Evolutionary conservation across 2,888 invertebrate species (phyloP).

Genomic region (Invenusta paracnida): DNA sequence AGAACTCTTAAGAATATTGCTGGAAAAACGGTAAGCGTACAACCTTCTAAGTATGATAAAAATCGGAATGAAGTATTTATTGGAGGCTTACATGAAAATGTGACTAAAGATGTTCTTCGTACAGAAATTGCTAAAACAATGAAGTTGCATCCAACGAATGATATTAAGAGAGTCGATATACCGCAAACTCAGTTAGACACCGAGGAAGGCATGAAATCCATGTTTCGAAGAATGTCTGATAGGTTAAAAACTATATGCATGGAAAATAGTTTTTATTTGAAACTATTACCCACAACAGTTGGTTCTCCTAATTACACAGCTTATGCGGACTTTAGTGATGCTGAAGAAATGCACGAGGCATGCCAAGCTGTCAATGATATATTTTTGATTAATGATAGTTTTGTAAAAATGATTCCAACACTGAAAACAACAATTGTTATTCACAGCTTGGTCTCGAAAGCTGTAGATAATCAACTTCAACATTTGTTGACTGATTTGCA

Average conservation of each 20-base stretch:
- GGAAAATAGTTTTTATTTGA: neutral
- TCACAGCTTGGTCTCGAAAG: neutral
- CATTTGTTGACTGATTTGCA: neutral
- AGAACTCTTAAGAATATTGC: neutral
- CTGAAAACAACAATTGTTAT: neutral
- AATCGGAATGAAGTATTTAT: neutral
- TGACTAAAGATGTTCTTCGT: neutral
- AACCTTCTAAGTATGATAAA: neutral
- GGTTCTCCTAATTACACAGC: neutral
- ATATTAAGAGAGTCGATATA: neutral
- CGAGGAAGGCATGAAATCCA: neutral
- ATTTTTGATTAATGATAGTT: neutral
- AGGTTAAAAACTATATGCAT: neutral
- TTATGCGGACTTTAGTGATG: neutral
- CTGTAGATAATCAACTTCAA: neutral
- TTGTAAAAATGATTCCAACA: neutral
- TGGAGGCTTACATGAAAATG: neutral
- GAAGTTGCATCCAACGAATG: neutral
- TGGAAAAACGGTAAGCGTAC: neutral
- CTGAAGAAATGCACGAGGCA: neutral
- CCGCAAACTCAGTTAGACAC: neutral
- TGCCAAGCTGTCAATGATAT: neutral
- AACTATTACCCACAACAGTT: neutral
- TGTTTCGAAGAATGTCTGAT: neutral
- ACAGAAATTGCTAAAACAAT: neutral